Evolutionary conservation across 1,140 invertebrate genomes (phyloP).

Genomic region (Drosophila quadrilineata): DNA sequence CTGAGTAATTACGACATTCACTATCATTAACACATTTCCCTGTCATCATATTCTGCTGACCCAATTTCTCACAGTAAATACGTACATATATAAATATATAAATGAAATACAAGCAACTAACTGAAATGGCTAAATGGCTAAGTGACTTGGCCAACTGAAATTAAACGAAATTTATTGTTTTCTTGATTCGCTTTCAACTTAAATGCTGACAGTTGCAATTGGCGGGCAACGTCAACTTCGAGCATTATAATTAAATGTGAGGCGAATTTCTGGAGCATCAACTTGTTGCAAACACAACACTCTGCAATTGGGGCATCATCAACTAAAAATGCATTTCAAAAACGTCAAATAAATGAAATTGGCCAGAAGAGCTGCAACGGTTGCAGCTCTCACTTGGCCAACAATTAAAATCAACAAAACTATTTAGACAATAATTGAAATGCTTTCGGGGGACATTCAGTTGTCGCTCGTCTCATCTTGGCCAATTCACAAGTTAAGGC

Average conservation of each 20-base stretch:
- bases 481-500: slow-evolving; percentile 23
- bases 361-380: too few species aligned
- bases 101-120: slow-evolving; percentile 44
- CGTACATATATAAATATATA: too few species aligned
- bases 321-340: neutral
- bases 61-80: slow-evolving; percentile 51
- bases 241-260: slow-evolving; percentile 56
- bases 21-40: slow-evolving; percentile 69
- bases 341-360: too few species aligned
- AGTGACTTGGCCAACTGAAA: slow-evolving; percentile 9
- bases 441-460: too few species aligned
- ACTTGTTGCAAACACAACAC: slow-evolving; percentile 10
- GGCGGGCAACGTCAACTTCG: neutral
- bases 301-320: neutral
- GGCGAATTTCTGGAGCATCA: slow-evolving; percentile 45
- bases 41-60: slow-evolving; percentile 66
- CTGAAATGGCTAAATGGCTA: slow-evolving; percentile 6
- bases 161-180: slow-evolving; percentile 35
- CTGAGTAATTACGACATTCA: slow-evolving; percentile 60
- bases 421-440: neutral
- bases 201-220: slow-evolving; percentile 52
- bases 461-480: neutral
- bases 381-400: too few species aligned
- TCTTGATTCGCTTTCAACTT: slow-evolving; percentile 20
- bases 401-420: slow-evolving; percentile 25